A percentile compares a stretch with the other conserved stretches of the same genome.
Evolutionary conservation across 2,888 invertebrate genomes (phyloP).

Genomic region (Linnaemya vulpina): DNA sequence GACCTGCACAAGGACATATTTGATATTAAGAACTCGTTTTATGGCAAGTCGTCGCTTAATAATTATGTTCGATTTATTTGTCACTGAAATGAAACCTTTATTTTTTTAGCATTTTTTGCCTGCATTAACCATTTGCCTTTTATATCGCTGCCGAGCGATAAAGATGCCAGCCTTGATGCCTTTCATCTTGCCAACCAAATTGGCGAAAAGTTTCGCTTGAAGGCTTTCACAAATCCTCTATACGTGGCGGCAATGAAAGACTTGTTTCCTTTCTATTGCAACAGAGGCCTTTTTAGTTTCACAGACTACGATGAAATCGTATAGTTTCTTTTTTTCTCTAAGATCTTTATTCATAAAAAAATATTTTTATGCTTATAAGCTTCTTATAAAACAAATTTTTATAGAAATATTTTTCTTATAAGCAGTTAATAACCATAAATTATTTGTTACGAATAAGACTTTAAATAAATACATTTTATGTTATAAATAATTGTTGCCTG

Average conservation of each 20-base stretch:
- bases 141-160: constrained; percentile 75
- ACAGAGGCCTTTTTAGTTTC: constrained; percentile 73
- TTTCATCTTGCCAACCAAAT: constrained; percentile 69
- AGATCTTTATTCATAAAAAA: no score
- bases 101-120: constrained; percentile 40
- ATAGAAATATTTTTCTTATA: no score
- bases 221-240: constrained; percentile 74
- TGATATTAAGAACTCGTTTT: constrained; percentile 75
- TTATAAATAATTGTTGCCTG: no score
- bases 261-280: constrained; percentile 78
- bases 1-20: constrained; percentile 77
- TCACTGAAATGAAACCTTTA: neutral
- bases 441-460: no score
- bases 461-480: no score
- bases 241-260: constrained; percentile 76
- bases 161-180: constrained; percentile 74
- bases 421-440: no score
- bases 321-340: neutral
- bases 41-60: constrained; percentile 70
- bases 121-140: constrained; percentile 51
- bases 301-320: constrained; percentile 52
- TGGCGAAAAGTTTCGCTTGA: constrained; percentile 72
- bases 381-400: no score
- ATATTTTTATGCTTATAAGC: no score
- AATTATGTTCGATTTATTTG: neutral